A percentile compares a stretch with the other conserved stretches of the same genome.
Conservation (phyloP, 1,140 invertebrate genomes). For the Ceratosolen solmsi region DNA sequence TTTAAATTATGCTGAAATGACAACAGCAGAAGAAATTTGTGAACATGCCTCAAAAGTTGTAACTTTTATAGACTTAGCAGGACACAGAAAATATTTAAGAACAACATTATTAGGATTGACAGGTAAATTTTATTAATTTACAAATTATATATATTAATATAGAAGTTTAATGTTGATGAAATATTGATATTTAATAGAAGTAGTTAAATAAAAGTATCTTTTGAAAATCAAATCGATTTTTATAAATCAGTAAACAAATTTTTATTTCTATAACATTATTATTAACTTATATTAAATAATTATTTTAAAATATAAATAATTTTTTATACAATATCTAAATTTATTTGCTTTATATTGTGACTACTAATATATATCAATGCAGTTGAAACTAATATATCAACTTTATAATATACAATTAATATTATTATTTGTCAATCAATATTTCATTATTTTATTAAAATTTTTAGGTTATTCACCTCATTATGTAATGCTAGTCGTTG, state of each 20-base stretch:
- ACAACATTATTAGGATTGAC: conserved; percentile 96
- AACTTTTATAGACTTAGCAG: conserved; percentile 96
- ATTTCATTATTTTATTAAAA: background rate
- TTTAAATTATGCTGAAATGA: conserved; percentile 89
- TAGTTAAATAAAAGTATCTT: too few relatives aligned
- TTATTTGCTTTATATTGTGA: too few relatives aligned
- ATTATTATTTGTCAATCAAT: too few relatives aligned
- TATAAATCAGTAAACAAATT: too few relatives aligned
- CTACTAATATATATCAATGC: conserved; percentile 5
- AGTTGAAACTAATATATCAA: conserved; percentile 11
- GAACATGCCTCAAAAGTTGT: conserved; percentile 92
- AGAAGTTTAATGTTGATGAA: too few relatives aligned
- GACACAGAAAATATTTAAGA: conserved; percentile 95
- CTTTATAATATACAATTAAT: background rate
- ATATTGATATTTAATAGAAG: too few relatives aligned
- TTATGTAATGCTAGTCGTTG: conserved; percentile 93
- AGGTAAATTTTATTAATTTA: conserved; percentile 56
- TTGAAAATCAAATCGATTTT: too few relatives aligned
- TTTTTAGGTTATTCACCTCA: conserved; percentile 90
- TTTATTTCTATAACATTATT: too few relatives aligned
- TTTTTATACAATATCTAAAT: too few relatives aligned
- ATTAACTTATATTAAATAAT: too few relatives aligned
- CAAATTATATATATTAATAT: too few relatives aligned
- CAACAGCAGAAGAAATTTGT: conserved; percentile 95
- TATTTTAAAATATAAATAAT: too few relatives aligned